Percentiles rank a stretch among this genome's conserved stretches.
These are phyloP conservation scores for Drosophila neonasuta DNA, from an alignment of 2,888 invertebrate species.

Conservation along the genomic window DNA sequence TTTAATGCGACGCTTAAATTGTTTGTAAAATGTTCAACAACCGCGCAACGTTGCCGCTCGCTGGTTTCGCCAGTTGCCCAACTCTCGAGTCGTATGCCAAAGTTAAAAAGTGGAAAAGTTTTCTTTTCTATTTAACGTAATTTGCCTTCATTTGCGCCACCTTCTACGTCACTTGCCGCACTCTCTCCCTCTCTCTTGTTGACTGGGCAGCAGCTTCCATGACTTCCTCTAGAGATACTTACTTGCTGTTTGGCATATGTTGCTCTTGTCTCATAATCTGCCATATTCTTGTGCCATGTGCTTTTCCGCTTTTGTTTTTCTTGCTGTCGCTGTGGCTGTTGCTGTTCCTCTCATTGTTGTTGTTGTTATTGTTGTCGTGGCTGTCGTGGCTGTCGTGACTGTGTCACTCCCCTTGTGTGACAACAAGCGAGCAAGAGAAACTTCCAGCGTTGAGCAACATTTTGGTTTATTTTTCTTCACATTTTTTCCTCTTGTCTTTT, in stretches of 20 bases:
- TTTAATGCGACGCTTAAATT: slow-evolving; percentile 78
- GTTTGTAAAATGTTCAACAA: slow-evolving; percentile 74
- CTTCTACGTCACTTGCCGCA: background rate
- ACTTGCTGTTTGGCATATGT: slow-evolving; percentile 65
- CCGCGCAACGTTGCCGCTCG: slow-evolving; percentile 55
- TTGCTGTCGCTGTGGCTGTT: slow-evolving; percentile 29
- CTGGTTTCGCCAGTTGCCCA: slow-evolving; percentile 34
- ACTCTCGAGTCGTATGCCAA: slow-evolving; percentile 56
- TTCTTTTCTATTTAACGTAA: slow-evolving; percentile 79
- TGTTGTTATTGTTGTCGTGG: slow-evolving; percentile 22
- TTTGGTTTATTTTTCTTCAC: slow-evolving; percentile 29
- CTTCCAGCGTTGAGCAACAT: slow-evolving; percentile 45
- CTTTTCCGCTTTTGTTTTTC: slow-evolving; percentile 46
- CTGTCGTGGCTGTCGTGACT: slow-evolving; percentile 33
- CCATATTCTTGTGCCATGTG: slow-evolving; percentile 62
- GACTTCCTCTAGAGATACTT: slow-evolving; percentile 16
- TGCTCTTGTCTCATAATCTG: slow-evolving; percentile 73
- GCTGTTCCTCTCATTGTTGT: slow-evolving; percentile 16
- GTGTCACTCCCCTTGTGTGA: slow-evolving; percentile 56
- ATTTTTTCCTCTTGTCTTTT: slow-evolving; percentile 18
- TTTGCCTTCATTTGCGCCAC: slow-evolving; percentile 74
- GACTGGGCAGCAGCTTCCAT: slow-evolving; percentile 52
- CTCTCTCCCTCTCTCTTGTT: slow-evolving; percentile 17
- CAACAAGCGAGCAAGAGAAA: slow-evolving; percentile 39
- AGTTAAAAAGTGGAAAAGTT: slow-evolving; percentile 79